Percentiles rank a stretch among this genome's conserved stretches.
Evolutionary conservation across 2,113 vertebrate genomes (phyloP).

Genomic region (Phoxinus phoxinus): DNA sequence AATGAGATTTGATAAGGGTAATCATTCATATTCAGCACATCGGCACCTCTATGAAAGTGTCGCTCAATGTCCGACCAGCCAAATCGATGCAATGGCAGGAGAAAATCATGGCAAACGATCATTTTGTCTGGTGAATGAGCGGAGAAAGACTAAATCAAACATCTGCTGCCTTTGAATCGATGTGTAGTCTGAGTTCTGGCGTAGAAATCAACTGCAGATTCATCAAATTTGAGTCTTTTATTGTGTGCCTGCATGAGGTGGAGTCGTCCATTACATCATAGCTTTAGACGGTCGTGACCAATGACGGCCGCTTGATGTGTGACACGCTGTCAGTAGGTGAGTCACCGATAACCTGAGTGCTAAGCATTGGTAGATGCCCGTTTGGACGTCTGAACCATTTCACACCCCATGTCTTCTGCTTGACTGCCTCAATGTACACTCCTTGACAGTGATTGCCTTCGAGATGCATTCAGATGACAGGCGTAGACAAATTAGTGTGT

Average conservation of each 20-base stretch:
- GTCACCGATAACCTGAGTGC: not conserved
- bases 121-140: not conserved
- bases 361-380: not conserved
- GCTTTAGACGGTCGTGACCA: not conserved
- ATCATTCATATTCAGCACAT: slow-evolving; percentile 54
- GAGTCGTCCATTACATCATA: not conserved
- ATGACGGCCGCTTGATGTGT: not conserved
- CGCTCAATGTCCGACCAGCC: slow-evolving; percentile 35
- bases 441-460: not conserved
- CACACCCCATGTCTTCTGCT: not conserved
- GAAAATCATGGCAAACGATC: not conserved
- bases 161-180: slow-evolving; percentile 11
- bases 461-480: not conserved
- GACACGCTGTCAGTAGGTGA: not conserved
- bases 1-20: slow-evolving; percentile 53
- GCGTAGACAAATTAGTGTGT: not conserved
- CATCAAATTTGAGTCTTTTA: not conserved
- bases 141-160: not conserved
- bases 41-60: slow-evolving; percentile 53
- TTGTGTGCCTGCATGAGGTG: not conserved
- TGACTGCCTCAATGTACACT: not conserved
- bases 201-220: not conserved
- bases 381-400: slow-evolving; percentile 4
- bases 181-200: not conserved
- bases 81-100: slow-evolving; percentile 34